Conservation (phyloP, 2,888 invertebrate species). For the Abscondita cerata region DNA sequence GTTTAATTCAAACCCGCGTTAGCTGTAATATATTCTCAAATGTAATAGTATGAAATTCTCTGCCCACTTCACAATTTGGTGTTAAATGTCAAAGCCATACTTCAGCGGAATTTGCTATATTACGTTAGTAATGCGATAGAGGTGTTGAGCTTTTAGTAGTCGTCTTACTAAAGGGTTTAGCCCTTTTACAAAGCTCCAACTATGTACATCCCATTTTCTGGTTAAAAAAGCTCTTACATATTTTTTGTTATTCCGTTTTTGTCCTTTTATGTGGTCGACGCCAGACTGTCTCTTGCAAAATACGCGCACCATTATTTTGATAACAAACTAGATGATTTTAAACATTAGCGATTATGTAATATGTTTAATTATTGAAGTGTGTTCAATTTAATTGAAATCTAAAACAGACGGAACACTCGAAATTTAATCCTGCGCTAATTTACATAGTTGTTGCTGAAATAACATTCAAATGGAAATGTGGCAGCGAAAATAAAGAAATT, state of each 20-base stretch:
- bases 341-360: too few relatives aligned
- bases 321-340: too few relatives aligned
- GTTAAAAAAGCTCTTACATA: slow-evolving; percentile 16
- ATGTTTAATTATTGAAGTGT: too few relatives aligned
- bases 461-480: too few relatives aligned
- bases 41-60: slow-evolving; percentile 25
- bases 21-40: slow-evolving; percentile 8
- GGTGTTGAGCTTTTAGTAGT: slow-evolving; percentile 37
- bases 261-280: slow-evolving; percentile 12
- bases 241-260: slow-evolving; percentile 16
- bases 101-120: slow-evolving; percentile 38
- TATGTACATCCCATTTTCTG: slow-evolving; percentile 25
- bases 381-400: too few relatives aligned
- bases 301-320: too few relatives aligned
- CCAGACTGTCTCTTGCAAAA: background rate
- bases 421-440: too few relatives aligned
- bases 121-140: slow-evolving; percentile 38
- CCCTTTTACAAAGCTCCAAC: slow-evolving; percentile 28
- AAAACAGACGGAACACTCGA: too few relatives aligned
- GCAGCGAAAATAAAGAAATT: too few relatives aligned
- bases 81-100: slow-evolving; percentile 42
- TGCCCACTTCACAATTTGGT: slow-evolving; percentile 36
- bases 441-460: too few relatives aligned
- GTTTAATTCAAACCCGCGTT: background rate
- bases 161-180: slow-evolving; percentile 39